phyloP scores from a whole-genome alignment of 2,113 vertebrate genomes.

The Oriolus oriolus region DNA sequence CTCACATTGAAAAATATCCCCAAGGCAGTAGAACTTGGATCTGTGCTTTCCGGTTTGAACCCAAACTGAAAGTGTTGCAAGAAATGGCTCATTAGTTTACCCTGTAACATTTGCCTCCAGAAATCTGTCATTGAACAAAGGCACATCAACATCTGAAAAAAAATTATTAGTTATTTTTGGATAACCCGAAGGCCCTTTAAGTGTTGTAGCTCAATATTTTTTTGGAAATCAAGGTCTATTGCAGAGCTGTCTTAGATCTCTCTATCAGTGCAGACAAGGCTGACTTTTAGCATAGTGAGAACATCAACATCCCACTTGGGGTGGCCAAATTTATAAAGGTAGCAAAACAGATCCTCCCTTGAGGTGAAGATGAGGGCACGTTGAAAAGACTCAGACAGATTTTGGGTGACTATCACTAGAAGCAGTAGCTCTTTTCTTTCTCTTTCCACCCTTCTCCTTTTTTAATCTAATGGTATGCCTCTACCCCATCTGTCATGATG shows the following conservation, averaged over 20 bases:
- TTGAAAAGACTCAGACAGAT: not conserved
- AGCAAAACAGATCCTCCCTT: not conserved
- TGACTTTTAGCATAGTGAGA: conserved; percentile 6
- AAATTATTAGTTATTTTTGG: conserved; percentile 32
- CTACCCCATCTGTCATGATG: not conserved
- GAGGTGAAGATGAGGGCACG: not conserved
- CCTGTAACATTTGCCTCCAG: not conserved
- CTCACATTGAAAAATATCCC: conserved; percentile 38
- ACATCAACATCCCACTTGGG: not conserved
- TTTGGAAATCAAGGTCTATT: not conserved
- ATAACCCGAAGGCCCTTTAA: conserved; percentile 9
- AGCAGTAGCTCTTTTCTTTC: not conserved
- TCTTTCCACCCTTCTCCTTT: not conserved
- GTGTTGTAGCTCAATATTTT: not conserved
- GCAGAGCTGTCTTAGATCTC: not conserved
- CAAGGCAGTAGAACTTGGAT: conserved; percentile 34
- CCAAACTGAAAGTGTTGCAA: conserved; percentile 34
- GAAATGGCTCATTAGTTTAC: conserved; percentile 41
- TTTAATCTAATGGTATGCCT: not conserved
- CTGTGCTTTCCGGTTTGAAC: conserved; percentile 41
- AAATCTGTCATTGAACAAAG: conserved; percentile 42
- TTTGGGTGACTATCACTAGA: not conserved
- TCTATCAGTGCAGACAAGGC: not conserved
- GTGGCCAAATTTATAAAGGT: not conserved
- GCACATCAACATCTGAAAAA: not conserved